Percentiles rank a stretch among this genome's conserved stretches.
Conservation (phyloP, 2,888 invertebrate genomes). For the Hydroisotoma schaefferi region DNA sequence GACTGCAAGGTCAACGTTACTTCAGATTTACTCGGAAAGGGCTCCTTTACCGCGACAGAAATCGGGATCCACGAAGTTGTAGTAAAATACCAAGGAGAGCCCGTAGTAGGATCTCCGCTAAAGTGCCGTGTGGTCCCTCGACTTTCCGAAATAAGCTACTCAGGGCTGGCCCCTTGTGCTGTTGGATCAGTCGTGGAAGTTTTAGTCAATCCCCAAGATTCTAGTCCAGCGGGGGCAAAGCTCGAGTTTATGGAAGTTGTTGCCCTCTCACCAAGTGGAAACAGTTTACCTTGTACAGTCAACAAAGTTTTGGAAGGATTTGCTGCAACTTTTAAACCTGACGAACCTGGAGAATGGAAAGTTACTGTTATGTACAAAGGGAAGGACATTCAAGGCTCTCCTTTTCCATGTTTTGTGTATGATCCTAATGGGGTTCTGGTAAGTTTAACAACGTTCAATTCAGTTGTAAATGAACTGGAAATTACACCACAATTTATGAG, state of each 20-base stretch:
- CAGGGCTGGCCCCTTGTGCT: conserved; percentile 90
- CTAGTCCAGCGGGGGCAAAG: conserved; percentile 54
- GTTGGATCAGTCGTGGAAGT: conserved; percentile 94
- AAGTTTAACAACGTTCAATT: background rate
- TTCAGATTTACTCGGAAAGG: conserved; percentile 63
- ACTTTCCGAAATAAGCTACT: conserved; percentile 74
- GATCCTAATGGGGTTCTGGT: conserved; percentile 84
- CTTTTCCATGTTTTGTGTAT: conserved; percentile 92
- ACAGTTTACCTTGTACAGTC: conserved; percentile 75
- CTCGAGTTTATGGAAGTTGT: conserved; percentile 84
- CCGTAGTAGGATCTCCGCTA: conserved; percentile 60
- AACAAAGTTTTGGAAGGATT: conserved; percentile 79
- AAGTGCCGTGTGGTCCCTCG: conserved; percentile 85
- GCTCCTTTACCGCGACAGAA: conserved; percentile 80
- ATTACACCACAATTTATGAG: no score
- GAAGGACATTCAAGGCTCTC: conserved; percentile 91
- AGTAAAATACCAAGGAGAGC: conserved; percentile 60
- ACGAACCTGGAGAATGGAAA: conserved; percentile 95
- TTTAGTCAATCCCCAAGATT: conserved; percentile 59
- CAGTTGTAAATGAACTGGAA: background rate
- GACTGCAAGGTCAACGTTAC: conserved; percentile 60
- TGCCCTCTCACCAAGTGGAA: conserved; percentile 85
- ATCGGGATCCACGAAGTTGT: conserved; percentile 77
- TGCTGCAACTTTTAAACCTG: conserved; percentile 93
- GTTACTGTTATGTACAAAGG: conserved; percentile 94